phyloP scores from a whole-genome alignment of 1,140 invertebrate genomes.

The Atta texana region DNA sequence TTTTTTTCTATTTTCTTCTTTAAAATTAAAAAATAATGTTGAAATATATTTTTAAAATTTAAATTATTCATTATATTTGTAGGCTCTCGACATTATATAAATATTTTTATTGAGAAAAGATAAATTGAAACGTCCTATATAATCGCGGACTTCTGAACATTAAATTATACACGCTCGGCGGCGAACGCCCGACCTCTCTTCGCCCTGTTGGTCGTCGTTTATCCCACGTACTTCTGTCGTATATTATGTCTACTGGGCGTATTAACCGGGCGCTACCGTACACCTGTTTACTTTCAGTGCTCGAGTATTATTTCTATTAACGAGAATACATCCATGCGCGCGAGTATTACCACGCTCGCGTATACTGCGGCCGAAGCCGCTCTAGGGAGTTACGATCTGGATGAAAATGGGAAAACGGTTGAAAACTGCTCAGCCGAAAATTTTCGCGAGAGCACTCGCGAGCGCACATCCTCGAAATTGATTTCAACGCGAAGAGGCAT shows the following conservation, averaged over 20 bases:
- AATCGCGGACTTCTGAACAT: conserved; percentile 52
- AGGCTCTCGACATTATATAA: no score
- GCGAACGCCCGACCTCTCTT: conserved; percentile 46
- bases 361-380: background rate
- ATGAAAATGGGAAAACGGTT: conserved; percentile 57
- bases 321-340: conserved; percentile 51
- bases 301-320: conserved; percentile 78
- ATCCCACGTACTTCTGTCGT: conserved; percentile 77
- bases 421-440: conserved; percentile 38
- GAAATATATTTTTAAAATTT: background rate
- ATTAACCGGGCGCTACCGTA: conserved; percentile 75
- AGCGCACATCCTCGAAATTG: conserved; percentile 30
- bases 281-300: conserved; percentile 79
- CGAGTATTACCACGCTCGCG: conserved; percentile 48
- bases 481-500: conserved; percentile 25
- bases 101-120: background rate
- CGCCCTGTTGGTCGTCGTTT: conserved; percentile 71
- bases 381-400: conserved; percentile 45
- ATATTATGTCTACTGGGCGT: conserved; percentile 75
- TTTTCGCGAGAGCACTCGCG: conserved; percentile 40
- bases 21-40: background rate
- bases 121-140: conserved; percentile 24
- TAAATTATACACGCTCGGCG: conserved; percentile 67
- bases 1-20: background rate
- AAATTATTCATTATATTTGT: background rate